Percentiles rank a stretch among this genome's conserved stretches.
Conservation (phyloP, 2,888 invertebrate species). For the Octodonta nipae region DNA sequence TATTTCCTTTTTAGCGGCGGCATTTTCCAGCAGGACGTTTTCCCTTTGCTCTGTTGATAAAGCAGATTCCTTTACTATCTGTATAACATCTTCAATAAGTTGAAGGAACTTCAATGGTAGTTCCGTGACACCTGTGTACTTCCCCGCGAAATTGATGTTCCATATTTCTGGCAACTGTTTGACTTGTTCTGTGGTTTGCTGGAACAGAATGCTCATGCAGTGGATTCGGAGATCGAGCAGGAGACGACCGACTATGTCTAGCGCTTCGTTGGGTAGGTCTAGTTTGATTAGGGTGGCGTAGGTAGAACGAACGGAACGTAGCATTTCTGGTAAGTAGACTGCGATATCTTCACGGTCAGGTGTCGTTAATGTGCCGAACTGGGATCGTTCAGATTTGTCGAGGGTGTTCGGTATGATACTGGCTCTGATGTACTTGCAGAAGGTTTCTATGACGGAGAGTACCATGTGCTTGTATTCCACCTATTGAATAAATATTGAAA, state of each 20-base stretch:
- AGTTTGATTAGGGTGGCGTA: slow-evolving; percentile 69
- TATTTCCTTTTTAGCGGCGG: slow-evolving; percentile 39
- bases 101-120: slow-evolving; percentile 59
- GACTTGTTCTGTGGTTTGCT: slow-evolving; percentile 69
- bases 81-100: slow-evolving; percentile 58
- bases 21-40: slow-evolving; percentile 41
- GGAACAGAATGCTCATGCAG: slow-evolving; percentile 73
- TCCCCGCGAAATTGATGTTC: slow-evolving; percentile 71
- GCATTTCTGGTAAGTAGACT: slow-evolving; percentile 65
- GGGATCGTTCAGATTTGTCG: slow-evolving; percentile 34
- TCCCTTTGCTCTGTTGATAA: slow-evolving; percentile 58
- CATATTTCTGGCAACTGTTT: slow-evolving; percentile 69
- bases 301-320: slow-evolving; percentile 57
- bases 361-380: slow-evolving; percentile 41
- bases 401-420: slow-evolving; percentile 56
- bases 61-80: slow-evolving; percentile 55
- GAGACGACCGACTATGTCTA: slow-evolving; percentile 70
- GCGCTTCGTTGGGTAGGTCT: slow-evolving; percentile 77
- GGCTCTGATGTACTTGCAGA: slow-evolving; percentile 57
- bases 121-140: slow-evolving; percentile 45
- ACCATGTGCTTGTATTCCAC: slow-evolving; percentile 54
- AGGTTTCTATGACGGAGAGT: slow-evolving; percentile 59
- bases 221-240: slow-evolving; percentile 78
- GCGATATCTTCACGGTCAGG: slow-evolving; percentile 43
- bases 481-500: no score